phyloP scores from a whole-genome alignment of 2,797 vertebrate genomes.

The Trachops cirrhosus region DNA sequence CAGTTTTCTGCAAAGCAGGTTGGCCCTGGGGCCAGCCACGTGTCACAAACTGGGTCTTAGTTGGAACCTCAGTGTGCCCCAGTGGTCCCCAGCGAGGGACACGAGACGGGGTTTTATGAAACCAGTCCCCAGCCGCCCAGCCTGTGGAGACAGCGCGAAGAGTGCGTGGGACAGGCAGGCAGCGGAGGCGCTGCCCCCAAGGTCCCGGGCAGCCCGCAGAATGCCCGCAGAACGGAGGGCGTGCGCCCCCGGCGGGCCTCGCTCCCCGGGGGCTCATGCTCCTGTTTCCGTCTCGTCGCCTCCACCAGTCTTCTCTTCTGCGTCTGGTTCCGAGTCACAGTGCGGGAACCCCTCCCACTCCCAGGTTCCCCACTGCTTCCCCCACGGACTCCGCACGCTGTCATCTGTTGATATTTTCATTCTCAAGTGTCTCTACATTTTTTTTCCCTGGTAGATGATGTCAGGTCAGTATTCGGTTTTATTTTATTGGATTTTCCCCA shows the following conservation, averaged over 20 bases:
- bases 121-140: not conserved
- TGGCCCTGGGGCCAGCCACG: too few relatives aligned
- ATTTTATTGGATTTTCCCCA: too few relatives aligned
- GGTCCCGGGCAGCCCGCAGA: rapidly evolving
- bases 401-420: not conserved
- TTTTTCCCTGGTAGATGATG: not conserved
- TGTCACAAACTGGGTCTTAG: not conserved
- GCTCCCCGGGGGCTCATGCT: rapidly evolving
- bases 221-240: rapidly evolving
- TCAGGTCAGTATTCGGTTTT: not conserved
- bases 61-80: rapidly evolving
- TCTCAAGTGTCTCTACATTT: not conserved
- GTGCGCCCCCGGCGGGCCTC: rapidly evolving
- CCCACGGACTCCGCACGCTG: not conserved
- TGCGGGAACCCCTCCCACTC: not conserved
- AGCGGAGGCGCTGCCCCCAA: not conserved
- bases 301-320: rapidly evolving
- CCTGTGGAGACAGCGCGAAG: not conserved
- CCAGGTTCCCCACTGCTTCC: not conserved
- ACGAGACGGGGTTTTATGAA: not conserved
- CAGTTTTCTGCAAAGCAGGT: rapidly evolving
- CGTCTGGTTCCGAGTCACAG: not conserved
- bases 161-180: not conserved
- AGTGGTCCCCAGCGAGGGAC: not conserved
- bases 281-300: not conserved